Base-by-base conservation (phyloP, 2,888 invertebrate species). In the Philaethria dido region DNA sequence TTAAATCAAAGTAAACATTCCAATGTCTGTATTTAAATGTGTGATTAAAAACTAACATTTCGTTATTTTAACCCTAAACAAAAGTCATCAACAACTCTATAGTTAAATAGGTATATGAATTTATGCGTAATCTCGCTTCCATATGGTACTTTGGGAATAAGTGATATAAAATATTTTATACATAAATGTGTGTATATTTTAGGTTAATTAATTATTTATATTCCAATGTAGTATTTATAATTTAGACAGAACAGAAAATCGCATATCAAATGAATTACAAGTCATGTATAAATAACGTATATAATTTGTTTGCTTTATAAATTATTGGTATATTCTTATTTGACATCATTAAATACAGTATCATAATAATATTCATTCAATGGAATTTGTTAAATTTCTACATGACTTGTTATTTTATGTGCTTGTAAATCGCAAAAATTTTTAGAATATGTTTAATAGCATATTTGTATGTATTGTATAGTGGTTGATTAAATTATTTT, bases 401-500 rank as follows among this genome's bases (percentile, higher is more conserved):
- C 55, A 57, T 64, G 48, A 36, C 47, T 68, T 59, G 45, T 59
- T 59, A 52, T 66, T 69, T 42, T 29, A 22, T 68, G 42, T 60
- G 60, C 36, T 57, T 68, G 45, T 70, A 68, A 61, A 68, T 62
- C 48, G 44, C 45, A 42, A 61, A 33, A 47, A 42, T 25, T 18
- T 70, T 57, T 54, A 63, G 54, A 45, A 20, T 42, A 33, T 65
- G 65, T 48, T 52, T 59, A 62, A 39, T 67, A 61, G 61, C 22
- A 57, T 64, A 63, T 77, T 83, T 89, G 86, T 89, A 89, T 83
- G 85, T 87, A 88, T 77, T 90, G 89, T 92, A 92, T 88, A 91
- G 88, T 82, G 83, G 83, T 88, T 83, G 81, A 87, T 78, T 92
- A 92, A 92, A 92, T 92, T 92, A 92, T 92, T 92, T 92, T 90